Evolutionary conservation across 2,797 vertebrate species (phyloP), one percentile per base, ranked within the genome.

Genomic region (Macropodus opercularis): DNA sequence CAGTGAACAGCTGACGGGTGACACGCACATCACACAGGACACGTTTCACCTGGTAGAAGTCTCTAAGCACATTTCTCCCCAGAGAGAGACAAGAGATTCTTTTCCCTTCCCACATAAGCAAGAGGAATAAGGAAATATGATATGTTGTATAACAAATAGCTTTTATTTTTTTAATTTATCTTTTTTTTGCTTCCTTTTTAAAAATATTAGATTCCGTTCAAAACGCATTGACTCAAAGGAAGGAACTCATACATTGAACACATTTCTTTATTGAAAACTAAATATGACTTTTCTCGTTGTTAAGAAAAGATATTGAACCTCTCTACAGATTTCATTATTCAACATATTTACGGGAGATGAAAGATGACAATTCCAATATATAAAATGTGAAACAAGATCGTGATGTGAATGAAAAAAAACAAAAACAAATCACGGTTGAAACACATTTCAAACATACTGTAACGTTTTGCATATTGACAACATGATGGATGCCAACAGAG

Each of bases 201-300:
- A n/a, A n/a, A n/a, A n/a, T n/a, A n/a, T n/a, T n/a, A n/a, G n/a
- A n/a, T n/a, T n/a, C n/a, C n/a, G n/a, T n/a, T n/a, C n/a, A n/a
- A n/a, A n/a, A n/a, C n/a, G n/a, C n/a, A n/a, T n/a, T n/a, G n/a
- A n/a, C n/a, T n/a, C n/a, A n/a, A n/a, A 47, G 77, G 19, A 77
- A 31, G 43, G 38, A 79, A 78, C 61, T 49, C 48, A 27, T 46
- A 8, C 59, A 76, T 83, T 85, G 44, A 67, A 80, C 77, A 81
- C 44, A 69, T 85, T 87, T 84, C 77, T 87, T 85, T 85, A 85
- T 84, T 87, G 62, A 86, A 89, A 88, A 85, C 76, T 83, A 86
- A 85, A 80, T 69, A 69, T 75, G 73, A 80, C 56, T 76, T 79
- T 83, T 80, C 65, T 68, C 65, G 77, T 77, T 69, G 67, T 70